A percentile compares a stretch with the other conserved stretches of the same genome.
These are phyloP conservation scores for Zelostemma sp. DNA, from an alignment of 1,140 invertebrate genomes.

Conservation along the genomic window DNA sequence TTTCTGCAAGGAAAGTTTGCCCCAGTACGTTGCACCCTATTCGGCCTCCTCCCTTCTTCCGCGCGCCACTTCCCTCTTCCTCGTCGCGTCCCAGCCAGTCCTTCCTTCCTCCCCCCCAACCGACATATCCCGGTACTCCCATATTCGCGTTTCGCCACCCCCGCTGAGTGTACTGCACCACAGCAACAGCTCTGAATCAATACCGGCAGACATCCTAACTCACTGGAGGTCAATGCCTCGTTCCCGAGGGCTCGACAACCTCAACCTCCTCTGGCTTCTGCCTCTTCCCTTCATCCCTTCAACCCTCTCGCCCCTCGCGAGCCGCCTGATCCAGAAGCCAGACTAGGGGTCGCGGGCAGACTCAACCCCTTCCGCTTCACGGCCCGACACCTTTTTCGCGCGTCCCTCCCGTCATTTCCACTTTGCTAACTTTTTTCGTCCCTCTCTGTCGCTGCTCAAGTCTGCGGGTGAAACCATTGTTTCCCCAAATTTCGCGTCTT, in stretches of 20 bases:
- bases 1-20: slow-evolving; percentile 47
- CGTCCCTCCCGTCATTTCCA: slow-evolving; percentile 16
- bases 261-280: slow-evolving; percentile 62
- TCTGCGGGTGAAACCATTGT: too few relatives aligned
- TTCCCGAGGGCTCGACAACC: slow-evolving; percentile 63
- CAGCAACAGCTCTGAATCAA: slow-evolving; percentile 58
- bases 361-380: slow-evolving; percentile 29
- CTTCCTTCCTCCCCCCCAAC: slow-evolving; percentile 22
- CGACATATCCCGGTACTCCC: slow-evolving; percentile 31
- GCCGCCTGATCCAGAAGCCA: slow-evolving; percentile 47
- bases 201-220: slow-evolving; percentile 67
- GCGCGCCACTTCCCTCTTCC: slow-evolving; percentile 21
- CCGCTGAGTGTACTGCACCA: slow-evolving; percentile 33
- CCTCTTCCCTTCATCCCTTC: slow-evolving; percentile 30
- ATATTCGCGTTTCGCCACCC: slow-evolving; percentile 51
- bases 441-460: too few relatives aligned
- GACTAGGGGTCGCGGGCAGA: slow-evolving; percentile 45
- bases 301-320: slow-evolving; percentile 19
- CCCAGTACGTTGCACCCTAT: slow-evolving; percentile 62
- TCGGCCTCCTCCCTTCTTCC: slow-evolving; percentile 7
- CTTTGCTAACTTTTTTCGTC: slow-evolving; percentile 43
- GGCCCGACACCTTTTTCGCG: slow-evolving; percentile 19
- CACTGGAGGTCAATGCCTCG: slow-evolving; percentile 66
- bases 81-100: slow-evolving; percentile 14
- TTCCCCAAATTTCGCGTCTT: too few relatives aligned